Percentiles rank a stretch among this genome's conserved stretches.
Evolutionary conservation across 2,113 vertebrate genomes (phyloP).

Genomic region (Gobio gobio): DNA sequence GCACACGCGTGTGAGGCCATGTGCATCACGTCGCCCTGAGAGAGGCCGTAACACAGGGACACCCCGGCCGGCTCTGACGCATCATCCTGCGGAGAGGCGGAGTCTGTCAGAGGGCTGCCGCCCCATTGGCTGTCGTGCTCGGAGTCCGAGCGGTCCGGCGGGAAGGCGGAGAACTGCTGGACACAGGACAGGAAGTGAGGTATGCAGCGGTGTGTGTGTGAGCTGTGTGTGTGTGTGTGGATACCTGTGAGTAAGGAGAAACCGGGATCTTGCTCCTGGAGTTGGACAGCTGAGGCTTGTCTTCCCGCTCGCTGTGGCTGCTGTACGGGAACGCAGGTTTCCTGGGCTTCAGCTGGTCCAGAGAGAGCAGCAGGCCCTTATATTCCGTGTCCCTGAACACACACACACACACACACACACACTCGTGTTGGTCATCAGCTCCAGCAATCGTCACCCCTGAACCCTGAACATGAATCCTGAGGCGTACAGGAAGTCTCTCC

Average conservation of each 20-base stretch:
- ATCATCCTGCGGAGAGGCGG: constrained; percentile 90
- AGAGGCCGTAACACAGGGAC: constrained; percentile 83
- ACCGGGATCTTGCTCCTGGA: constrained; percentile 88
- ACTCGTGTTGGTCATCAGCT: background rate
- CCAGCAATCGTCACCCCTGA: background rate
- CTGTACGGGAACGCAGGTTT: constrained; percentile 85
- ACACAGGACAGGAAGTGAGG: background rate
- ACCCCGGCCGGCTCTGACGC: constrained; percentile 84
- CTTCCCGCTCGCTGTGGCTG: constrained; percentile 73
- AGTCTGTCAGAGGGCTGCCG: constrained; percentile 88
- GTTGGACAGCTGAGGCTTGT: constrained; percentile 80
- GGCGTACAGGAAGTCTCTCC: background rate
- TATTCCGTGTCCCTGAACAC: constrained; percentile 88
- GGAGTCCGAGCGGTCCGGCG: constrained; percentile 89
- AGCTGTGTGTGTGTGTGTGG: background rate
- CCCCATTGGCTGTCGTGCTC: constrained; percentile 95
- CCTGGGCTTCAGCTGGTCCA: constrained; percentile 90
- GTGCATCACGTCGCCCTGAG: constrained; percentile 79
- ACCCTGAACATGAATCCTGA: constrained; percentile 2
- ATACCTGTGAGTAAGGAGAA: constrained; percentile 93
- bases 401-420: constrained; percentile 12
- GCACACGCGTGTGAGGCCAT: constrained; percentile 60
- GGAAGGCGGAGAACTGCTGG: constrained; percentile 88
- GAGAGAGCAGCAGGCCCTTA: constrained; percentile 93
- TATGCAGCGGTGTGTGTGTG: background rate